Evolutionary conservation across 2,113 vertebrate species (phyloP).

Genomic region (Planiliza haematocheilus): DNA sequence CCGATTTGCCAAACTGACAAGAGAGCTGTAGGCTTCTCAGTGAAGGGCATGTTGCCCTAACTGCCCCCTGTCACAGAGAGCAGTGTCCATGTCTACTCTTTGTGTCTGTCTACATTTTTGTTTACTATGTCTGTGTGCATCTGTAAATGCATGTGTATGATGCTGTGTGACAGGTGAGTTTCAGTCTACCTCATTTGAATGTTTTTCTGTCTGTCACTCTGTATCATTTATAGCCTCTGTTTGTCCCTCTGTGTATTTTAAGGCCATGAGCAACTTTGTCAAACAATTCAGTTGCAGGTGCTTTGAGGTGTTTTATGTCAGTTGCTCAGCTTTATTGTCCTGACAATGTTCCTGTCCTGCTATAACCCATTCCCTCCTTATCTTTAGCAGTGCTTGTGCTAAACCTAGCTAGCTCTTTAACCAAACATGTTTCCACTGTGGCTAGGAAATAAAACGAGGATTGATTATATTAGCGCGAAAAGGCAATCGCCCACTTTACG

Average conservation of each 20-base stretch:
- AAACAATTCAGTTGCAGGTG: neutral
- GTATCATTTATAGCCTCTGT: neutral
- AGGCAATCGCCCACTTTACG: no score
- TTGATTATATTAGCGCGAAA: neutral
- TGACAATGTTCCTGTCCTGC: neutral
- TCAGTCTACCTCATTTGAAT: neutral
- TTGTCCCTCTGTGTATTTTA: constrained; percentile 11
- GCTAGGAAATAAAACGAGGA: neutral
- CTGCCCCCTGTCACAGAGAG: constrained; percentile 6
- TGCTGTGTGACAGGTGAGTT: neutral
- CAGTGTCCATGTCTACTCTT: constrained; percentile 1
- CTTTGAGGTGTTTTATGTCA: no score
- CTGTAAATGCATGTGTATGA: neutral
- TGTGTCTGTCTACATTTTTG: neutral
- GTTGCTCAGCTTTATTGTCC: neutral
- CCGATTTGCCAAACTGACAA: constrained; percentile 31
- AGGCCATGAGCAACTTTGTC: neutral
- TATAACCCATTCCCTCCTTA: neutral
- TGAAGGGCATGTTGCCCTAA: neutral
- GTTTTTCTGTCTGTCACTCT: neutral
- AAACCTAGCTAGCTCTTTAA: neutral
- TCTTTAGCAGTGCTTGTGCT: no score
- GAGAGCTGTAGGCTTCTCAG: constrained; percentile 23
- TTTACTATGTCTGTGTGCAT: neutral
- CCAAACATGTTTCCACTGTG: neutral